phyloP scores from a whole-genome alignment of 1,140 invertebrate genomes.

The Drosophila nikananu region DNA sequence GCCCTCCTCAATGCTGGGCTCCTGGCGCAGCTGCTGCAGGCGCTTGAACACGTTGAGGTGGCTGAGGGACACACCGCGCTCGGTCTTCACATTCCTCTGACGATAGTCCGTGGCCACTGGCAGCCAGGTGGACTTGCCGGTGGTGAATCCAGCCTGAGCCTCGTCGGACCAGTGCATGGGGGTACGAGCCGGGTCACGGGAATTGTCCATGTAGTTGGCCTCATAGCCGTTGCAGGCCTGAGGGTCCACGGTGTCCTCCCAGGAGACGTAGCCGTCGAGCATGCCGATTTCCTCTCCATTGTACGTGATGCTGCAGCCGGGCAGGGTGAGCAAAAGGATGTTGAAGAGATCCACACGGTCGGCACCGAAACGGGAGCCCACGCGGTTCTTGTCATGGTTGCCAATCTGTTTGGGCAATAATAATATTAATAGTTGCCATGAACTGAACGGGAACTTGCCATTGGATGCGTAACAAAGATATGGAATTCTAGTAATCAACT shows the following conservation, averaged over 20 bases:
- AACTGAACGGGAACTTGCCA: background rate
- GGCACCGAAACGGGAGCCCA: constrained; percentile 87
- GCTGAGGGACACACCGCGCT: constrained; percentile 61
- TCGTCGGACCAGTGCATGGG: constrained; percentile 92
- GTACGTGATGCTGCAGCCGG: constrained; percentile 91
- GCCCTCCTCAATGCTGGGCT: constrained; percentile 71
- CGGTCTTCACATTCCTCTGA: constrained; percentile 85
- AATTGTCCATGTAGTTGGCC: constrained; percentile 85
- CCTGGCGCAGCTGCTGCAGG: constrained; percentile 67
- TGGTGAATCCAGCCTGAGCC: constrained; percentile 79
- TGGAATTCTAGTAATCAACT: background rate
- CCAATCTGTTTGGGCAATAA: constrained; percentile 86
- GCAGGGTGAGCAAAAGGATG: constrained; percentile 89
- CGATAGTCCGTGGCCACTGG: constrained; percentile 88
- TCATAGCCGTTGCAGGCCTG: constrained; percentile 87
- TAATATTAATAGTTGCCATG: background rate
- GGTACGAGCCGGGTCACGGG: constrained; percentile 90
- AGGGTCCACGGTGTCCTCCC: constrained; percentile 86
- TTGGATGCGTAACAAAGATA: background rate
- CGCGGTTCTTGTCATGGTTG: constrained; percentile 89
- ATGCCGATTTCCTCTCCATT: constrained; percentile 88
- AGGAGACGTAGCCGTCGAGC: constrained; percentile 88
- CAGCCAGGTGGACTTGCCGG: constrained; percentile 87
- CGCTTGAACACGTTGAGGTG: constrained; percentile 76
- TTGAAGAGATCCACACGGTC: constrained; percentile 89